phyloP scores from a whole-genome alignment of 92 coral and sea anemone genomes.

The Porites cylindrica region DNA sequence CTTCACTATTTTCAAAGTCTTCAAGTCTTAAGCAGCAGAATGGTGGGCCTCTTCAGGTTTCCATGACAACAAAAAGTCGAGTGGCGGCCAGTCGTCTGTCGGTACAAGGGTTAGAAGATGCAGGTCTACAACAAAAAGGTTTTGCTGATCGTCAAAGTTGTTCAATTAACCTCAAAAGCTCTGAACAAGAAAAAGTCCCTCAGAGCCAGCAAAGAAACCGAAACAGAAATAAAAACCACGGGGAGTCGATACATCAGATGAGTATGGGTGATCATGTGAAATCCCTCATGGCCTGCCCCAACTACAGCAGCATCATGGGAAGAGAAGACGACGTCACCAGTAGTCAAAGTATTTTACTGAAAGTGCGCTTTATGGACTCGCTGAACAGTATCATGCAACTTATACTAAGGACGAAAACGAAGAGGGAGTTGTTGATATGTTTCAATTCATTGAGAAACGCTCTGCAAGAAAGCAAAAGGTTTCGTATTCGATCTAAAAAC shows the following conservation, averaged over 20 bases:
- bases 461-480: background rate
- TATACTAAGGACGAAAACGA: background rate
- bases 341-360: background rate
- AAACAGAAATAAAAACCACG: background rate
- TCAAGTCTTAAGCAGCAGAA: background rate
- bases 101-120: background rate
- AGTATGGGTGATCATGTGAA: background rate
- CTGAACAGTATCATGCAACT: background rate
- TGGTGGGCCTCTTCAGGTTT: background rate
- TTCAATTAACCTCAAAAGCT: background rate
- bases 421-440: slow-evolving; percentile 11
- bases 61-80: background rate
- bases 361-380: slow-evolving; percentile 23
- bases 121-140: background rate
- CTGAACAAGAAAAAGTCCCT: background rate
- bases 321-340: background rate
- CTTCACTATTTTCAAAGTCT: background rate
- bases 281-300: background rate
- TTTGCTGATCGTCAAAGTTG: background rate
- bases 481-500: background rate
- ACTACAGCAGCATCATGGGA: background rate
- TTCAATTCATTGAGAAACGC: background rate
- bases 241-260: background rate
- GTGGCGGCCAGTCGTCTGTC: background rate
- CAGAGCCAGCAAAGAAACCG: background rate